Evolutionary conservation across 2,888 invertebrate genomes (phyloP), one percentile per base, ranked within the genome.

Genomic region (Drosophila infuscata): DNA sequence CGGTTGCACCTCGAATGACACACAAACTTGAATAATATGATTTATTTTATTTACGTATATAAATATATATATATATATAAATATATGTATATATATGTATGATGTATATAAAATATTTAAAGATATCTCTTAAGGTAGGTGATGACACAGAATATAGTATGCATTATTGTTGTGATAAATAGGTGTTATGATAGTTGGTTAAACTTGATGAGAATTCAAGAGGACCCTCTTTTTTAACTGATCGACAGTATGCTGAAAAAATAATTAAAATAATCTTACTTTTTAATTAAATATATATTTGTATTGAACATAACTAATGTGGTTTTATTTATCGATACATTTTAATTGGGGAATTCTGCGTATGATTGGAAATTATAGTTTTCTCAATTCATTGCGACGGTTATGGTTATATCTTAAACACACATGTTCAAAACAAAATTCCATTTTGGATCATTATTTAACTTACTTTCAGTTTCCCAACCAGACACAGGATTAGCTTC

Each of bases 111-210:
- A 68, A 68, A 54, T 20, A 32, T 61, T 52, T 57, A 66, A 41
- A 73, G 35, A 59, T 68, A 38, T 52, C 32, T 17, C 73, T 66
- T 77, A 77, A 43, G 33, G 46, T 66, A 77, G 78, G 78, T 77
- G 77, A 77, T 77, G 76, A 77, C 76, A 77, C 73, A 62, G 52
- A 72, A 65, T 65, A 52, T 41, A 60, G 20, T 64, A 35, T 49
- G 35, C 29, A 53, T 66, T 77, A 73, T 64, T 80, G 72, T 68
- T 81, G 80, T 61, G 72, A 74, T 56, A 74, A 72, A 70, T 77
- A 81, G 36, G 78, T 30, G 46, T 80, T 81, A 54, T 77, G 80
- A 49, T 68, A 80, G 60, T 72, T 76, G 56, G 58, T 59, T 68
- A 77, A 48, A 59, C 65, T 64, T 62, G 70, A 56, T 30, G 76